Evolutionary conservation across 2,888 invertebrate genomes (phyloP), one percentile per base, ranked within the genome.

Genomic region (Drosophila paucipuncta): DNA sequence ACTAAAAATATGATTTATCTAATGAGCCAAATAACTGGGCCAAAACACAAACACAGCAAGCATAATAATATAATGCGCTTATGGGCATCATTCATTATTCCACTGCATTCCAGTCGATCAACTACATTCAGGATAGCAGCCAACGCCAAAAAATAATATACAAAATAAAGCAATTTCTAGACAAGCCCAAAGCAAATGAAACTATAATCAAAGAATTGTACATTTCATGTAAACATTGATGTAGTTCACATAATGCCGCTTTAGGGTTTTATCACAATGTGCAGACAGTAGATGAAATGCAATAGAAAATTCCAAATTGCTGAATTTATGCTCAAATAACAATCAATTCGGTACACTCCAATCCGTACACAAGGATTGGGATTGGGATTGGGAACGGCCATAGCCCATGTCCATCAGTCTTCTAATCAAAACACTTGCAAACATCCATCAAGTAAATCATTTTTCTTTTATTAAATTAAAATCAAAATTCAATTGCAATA

Each of bases 11-110:
- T 74, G 57, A 67, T 76, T 70, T 69, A 65, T 84, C 78, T 75
- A 77, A 82, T 80, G 68, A 68, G 71, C 68, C 68, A 77, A 76
- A 76, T 65, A 69, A 80, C 16, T 35, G 35, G 47, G 16, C 16
- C 55, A 31, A 62, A 63, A 41, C 67, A 67, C 63, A 61, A 61
- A 50, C 41, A 50, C 41, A 22, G 43, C 28, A 31, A n/a, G 9
- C 18, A 39, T 39, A 39, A 18, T 22, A 64, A 49, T 65, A 50
- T 59, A 80, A 80, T 75, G 72, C 78, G 78, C 80, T 78, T 72
- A 80, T 58, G 68, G 72, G 80, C 66, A 66, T 47, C 22, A 13
- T 47, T 47, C 43, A 7, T 3, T 22, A 47, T 13, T 13, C 22
- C 7, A 16, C 22, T 9, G 16, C 16, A 25, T 16, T 9, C 9